phyloP scores from a whole-genome alignment of 2,888 invertebrate genomes.

The Drosophila atripex region DNA sequence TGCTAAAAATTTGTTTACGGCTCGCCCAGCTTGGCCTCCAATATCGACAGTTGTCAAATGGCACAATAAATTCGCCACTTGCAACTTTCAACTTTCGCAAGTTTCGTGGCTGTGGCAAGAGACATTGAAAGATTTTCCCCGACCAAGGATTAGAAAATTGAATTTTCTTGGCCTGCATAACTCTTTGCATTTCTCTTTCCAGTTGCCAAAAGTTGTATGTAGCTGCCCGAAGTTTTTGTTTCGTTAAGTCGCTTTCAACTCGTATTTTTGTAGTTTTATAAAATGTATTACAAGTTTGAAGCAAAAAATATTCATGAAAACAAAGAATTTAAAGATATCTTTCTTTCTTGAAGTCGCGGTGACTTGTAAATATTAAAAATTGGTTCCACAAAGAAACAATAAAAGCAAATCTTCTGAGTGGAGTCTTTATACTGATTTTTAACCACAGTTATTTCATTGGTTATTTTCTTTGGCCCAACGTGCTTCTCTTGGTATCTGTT shows the following conservation, averaged over 20 bases:
- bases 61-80: conserved; percentile 63
- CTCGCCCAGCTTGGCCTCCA: conserved; percentile 38
- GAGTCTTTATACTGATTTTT: neutral
- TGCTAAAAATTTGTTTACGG: conserved; percentile 65
- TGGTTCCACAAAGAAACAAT: neutral
- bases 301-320: neutral
- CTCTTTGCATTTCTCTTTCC: conserved; percentile 8
- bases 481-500: conserved; percentile 38
- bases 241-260: conserved; percentile 30
- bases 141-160: conserved; percentile 63
- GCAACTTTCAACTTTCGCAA: conserved; percentile 41
- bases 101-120: conserved; percentile 23
- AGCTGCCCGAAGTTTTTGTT: conserved; percentile 59
- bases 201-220: conserved; percentile 48
- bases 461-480: conserved; percentile 7
- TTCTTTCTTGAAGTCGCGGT: neutral
- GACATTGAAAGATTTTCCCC: conserved; percentile 47
- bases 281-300: conserved; percentile 10
- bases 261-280: conserved; percentile 5
- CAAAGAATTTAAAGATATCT: neutral
- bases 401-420: neutral
- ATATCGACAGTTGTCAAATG: conserved; percentile 55
- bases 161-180: conserved; percentile 49
- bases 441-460: neutral
- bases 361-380: neutral